Evolutionary conservation across 2,113 vertebrate genomes (phyloP).

Genomic region (Azemiops feae): DNA sequence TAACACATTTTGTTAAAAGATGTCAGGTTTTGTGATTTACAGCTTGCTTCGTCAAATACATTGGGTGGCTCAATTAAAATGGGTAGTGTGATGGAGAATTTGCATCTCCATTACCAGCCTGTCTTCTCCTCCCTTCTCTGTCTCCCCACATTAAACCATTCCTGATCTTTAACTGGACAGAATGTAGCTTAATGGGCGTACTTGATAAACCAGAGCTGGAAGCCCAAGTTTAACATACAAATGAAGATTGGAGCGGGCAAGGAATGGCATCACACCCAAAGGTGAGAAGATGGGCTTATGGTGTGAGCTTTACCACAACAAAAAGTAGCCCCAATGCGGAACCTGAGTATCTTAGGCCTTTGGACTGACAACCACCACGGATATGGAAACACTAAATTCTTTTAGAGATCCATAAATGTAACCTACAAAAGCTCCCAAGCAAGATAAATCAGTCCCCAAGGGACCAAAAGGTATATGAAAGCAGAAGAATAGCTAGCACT

Average conservation of each 20-base stretch:
- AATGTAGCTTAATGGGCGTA: neutral
- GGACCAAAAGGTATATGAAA: neutral
- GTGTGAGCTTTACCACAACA: neutral
- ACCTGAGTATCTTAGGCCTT: neutral
- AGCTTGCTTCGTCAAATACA: neutral
- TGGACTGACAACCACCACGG: neutral
- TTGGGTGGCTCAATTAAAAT: neutral
- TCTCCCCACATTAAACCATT: neutral
- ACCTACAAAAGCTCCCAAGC: neutral
- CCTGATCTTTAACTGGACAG: neutral
- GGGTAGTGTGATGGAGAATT: neutral
- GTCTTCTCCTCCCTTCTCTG: neutral
- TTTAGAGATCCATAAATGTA: neutral
- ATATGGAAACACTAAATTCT: neutral
- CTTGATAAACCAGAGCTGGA: neutral
- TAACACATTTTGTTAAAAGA: neutral
- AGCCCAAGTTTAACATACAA: neutral
- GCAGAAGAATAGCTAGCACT: neutral
- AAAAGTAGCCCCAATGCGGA: neutral
- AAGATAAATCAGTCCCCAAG: neutral
- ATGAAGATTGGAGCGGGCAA: neutral
- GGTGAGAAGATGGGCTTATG: neutral
- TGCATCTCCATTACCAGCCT: neutral
- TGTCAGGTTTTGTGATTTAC: neutral
- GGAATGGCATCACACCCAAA: neutral